These are phyloP conservation scores for Reticulitermes lucifugus DNA, from an alignment of 2,888 invertebrate species.

Conservation along the genomic window DNA sequence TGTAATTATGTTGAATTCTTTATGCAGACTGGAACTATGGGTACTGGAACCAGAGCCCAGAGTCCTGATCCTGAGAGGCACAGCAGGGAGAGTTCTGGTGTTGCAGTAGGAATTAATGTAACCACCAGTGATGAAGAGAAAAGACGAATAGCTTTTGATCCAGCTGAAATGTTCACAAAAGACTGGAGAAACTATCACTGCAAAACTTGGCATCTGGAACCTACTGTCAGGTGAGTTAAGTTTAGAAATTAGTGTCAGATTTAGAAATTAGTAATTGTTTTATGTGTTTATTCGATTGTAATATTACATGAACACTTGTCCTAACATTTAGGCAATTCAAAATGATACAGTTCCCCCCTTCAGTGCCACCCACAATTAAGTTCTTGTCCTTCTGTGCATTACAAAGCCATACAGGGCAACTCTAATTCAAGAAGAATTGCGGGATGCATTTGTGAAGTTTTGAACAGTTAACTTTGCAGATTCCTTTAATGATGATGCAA, in stretches of 20 bases:
- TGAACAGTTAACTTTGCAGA: too few species aligned
- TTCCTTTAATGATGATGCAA: too few species aligned
- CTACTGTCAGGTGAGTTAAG: conserved; percentile 79
- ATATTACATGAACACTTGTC: too few species aligned
- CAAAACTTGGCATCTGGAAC: conserved; percentile 96
- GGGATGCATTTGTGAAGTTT: too few species aligned
- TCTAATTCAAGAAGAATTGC: too few species aligned
- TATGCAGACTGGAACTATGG: conserved; percentile 36
- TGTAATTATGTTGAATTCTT: background rate
- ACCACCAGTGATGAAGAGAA: conserved; percentile 61
- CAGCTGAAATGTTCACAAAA: conserved; percentile 75
- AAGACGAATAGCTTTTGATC: conserved; percentile 63
- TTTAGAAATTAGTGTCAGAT: background rate
- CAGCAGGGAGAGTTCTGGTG: background rate
- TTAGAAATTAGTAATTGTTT: background rate
- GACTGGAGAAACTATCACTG: conserved; percentile 94
- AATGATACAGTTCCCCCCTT: too few species aligned
- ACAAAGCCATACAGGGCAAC: too few species aligned
- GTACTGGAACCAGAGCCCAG: conserved; percentile 59
- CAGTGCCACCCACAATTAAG: too few species aligned
- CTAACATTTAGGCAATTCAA: too few species aligned
- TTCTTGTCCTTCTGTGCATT: too few species aligned
- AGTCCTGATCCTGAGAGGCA: conserved; percentile 61
- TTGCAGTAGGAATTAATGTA: background rate
- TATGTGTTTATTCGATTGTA: too few species aligned